A percentile compares a stretch with the other conserved stretches of the same genome.
These are phyloP conservation scores for Rhyzopertha dominica DNA, from an alignment of 1,140 invertebrate genomes.

Conservation along the genomic window DNA sequence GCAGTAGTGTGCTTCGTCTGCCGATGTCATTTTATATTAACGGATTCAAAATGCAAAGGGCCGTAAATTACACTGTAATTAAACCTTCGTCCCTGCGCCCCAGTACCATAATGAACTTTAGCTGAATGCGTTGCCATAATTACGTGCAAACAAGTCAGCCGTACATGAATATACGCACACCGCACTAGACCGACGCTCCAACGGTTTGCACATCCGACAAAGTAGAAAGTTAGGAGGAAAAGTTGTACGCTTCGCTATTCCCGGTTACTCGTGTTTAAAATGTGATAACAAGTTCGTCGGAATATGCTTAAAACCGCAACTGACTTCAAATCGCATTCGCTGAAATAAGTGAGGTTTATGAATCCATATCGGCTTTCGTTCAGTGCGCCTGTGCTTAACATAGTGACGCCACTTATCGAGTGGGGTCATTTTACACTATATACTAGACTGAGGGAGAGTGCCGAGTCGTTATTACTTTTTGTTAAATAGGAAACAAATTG, in stretches of 20 bases:
- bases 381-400: no score
- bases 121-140: constrained; percentile 35
- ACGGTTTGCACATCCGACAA: constrained; percentile 10
- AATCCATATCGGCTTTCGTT: no score
- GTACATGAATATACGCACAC: constrained; percentile 18
- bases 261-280: constrained; percentile 22
- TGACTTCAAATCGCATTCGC: no score
- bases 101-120: constrained; percentile 30
- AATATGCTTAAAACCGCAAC: no score
- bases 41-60: constrained; percentile 31
- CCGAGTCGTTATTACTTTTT: no score
- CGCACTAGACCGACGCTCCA: constrained; percentile 12
- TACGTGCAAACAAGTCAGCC: constrained; percentile 38
- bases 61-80: constrained; percentile 36
- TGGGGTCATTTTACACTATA: no score
- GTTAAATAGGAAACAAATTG: no score
- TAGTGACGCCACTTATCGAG: no score
- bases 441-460: no score
- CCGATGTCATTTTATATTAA: constrained; percentile 26
- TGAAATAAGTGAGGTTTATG: no score
- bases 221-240: constrained; percentile 25
- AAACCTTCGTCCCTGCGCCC: constrained; percentile 24
- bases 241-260: constrained; percentile 12
- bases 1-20: no score
- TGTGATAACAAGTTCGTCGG: no score